A percentile compares a stretch with the other conserved stretches of the same genome.
phyloP scores from a whole-genome alignment of 2,797 vertebrate species.

The Hydrophis major region DNA sequence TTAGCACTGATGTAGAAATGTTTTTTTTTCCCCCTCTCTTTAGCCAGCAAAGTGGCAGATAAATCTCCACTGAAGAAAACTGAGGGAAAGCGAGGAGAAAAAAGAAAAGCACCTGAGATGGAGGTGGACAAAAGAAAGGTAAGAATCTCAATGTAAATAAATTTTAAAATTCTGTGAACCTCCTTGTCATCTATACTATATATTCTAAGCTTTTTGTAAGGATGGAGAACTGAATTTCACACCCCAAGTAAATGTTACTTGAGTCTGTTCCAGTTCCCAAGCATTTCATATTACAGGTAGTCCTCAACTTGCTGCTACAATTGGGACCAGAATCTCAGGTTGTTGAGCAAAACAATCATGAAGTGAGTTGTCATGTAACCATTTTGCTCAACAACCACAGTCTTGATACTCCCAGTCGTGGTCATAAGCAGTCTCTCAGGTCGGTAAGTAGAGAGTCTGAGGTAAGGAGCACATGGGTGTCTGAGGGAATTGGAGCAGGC shows the following conservation, averaged over 20 bases:
- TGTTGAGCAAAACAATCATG: neutral
- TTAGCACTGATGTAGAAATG: neutral
- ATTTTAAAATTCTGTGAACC: neutral
- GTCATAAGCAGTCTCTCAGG: neutral
- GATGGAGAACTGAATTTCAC: neutral
- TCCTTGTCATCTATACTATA: neutral
- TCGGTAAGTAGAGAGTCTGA: neutral
- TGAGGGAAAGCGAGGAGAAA: conserved; percentile 62
- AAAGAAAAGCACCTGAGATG: conserved; percentile 59
- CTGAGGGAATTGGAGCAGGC: neutral
- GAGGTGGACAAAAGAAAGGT: conserved; percentile 53
- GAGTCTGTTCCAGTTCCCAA: neutral
- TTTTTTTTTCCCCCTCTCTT: neutral
- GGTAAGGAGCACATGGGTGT: neutral
- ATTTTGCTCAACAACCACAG: neutral
- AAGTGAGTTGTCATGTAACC: neutral
- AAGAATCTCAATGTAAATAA: conserved; percentile 11
- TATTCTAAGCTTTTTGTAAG: neutral
- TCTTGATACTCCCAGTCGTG: neutral
- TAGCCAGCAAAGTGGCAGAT: conserved; percentile 41
- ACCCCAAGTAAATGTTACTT: neutral
- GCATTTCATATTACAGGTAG: neutral
- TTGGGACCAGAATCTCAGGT: neutral
- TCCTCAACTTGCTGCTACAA: neutral
- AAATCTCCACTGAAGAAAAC: conserved; percentile 51